Base-by-base conservation (phyloP, 1,140 invertebrate genomes). In the Zophobas atratus region DNA sequence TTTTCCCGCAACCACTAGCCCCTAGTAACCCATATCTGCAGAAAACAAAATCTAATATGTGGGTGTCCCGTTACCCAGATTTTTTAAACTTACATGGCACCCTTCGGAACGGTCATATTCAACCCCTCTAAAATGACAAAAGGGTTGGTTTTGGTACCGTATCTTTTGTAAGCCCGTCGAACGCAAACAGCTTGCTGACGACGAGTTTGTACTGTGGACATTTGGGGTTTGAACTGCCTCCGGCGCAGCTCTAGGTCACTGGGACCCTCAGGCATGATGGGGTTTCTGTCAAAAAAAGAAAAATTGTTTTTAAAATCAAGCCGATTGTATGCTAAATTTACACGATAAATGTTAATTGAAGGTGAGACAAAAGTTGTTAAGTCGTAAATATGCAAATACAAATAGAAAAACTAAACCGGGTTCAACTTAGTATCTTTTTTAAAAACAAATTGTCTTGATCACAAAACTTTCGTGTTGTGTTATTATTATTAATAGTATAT, bases 21-120 rank as follows among this genome's bases (percentile, higher is more conserved):
- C 95, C 95, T 34, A 98, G 88, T 4, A 98, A 88, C 35, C 95
- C 95, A 83, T 98, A 97, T 60, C 74, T 63, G 49, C 3, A 6
- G 4, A 51, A 55, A 67, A 43, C 0, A 67, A 67, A 46, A 20
- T 20, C 20, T 20, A 20, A 20, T 20, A 20, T 20, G 20, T 20
- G 20, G 20, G 20, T 20, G 20, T 20, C 20, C 20, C 20, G 20
- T 20, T 20, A 20, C 20, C 20, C 20, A 20, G 20, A 20, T 20
- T 20, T 20, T 20, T 20, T 20, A 20, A 20, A 20, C 94, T 95
- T 88, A 96, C 95, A 97, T 97, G 56, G 94, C 94, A 77, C 96
- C 96, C 87, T 96, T 96, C 56, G 94, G 93, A 51, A 98, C 96
- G 48, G 94, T 96, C 94, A 97, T 96, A 87, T 94, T 95, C 33